These are phyloP conservation scores for Pseudomyrmex gracilis DNA, from an alignment of 1,140 invertebrate species.

Conservation along the genomic window DNA sequence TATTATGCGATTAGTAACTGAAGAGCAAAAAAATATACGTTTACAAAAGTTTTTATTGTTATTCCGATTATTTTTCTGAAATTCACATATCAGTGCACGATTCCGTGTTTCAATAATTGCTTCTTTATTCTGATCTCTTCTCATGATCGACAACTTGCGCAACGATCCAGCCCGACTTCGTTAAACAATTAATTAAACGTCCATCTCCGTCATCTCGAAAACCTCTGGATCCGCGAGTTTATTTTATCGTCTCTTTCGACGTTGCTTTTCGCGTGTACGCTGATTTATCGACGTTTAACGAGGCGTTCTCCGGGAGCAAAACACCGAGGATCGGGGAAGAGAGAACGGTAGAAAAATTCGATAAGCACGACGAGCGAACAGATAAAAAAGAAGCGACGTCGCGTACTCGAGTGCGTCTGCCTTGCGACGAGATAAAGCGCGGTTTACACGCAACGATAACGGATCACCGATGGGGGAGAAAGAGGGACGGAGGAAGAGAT, in stretches of 20 bases:
- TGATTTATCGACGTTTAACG: slow-evolving; percentile 46
- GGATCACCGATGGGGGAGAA: slow-evolving; percentile 21
- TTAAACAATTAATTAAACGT: slow-evolving; percentile 45
- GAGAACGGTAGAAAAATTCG: slow-evolving; percentile 34
- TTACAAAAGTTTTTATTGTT: neutral
- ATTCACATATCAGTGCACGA: neutral
- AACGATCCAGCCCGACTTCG: slow-evolving; percentile 15
- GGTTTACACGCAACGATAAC: slow-evolving; percentile 60
- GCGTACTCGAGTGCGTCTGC: slow-evolving; percentile 49
- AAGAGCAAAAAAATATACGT: neutral
- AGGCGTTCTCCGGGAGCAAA: slow-evolving; percentile 5
- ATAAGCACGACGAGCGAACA: slow-evolving; percentile 26
- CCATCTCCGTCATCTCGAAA: slow-evolving; percentile 1
- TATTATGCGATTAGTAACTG: neutral
- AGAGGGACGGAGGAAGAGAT: neutral
- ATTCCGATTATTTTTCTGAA: slow-evolving; percentile 6
- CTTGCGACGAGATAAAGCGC: slow-evolving; percentile 61
- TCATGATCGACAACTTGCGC: slow-evolving; percentile 1
- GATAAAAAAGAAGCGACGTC: slow-evolving; percentile 51
- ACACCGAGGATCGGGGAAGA: neutral
- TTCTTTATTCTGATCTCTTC: slow-evolving; percentile 12
- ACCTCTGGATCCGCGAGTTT: slow-evolving; percentile 18
- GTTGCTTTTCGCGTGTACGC: slow-evolving; percentile 16
- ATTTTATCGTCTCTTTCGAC: slow-evolving; percentile 11
- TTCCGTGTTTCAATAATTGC: slow-evolving; percentile 13